Evolutionary conservation across 2,113 vertebrate species (phyloP), one percentile per base, ranked within the genome.

Genomic region (Glaucomys volans): DNA sequence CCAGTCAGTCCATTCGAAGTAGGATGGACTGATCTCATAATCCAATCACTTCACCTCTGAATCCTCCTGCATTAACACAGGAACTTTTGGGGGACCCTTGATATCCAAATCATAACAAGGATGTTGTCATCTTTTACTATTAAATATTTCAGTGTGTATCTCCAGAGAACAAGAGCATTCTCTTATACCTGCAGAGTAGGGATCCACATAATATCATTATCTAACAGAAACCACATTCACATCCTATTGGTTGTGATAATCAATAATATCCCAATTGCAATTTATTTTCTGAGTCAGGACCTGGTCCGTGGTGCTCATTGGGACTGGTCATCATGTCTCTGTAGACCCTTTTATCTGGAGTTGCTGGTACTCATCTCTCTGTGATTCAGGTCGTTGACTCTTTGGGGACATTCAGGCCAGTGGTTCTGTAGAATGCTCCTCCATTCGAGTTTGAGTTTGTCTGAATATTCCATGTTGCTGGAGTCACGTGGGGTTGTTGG

Each of bases 261-360:
- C 52, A 3, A 2, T 24, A 22, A 28, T 11, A 13, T 13, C 16
- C 30, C 16, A n/a, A 3, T 0, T 52, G 47, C 24, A 17, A 6
- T 47, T 66, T 83, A 4, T 62, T 30, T 59, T 62, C 71, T 57
- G 8, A 67, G 52, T 22, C 14, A 12, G 74, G 16, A 17, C 32
- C 66, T 35, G 2, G 1, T 14, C 24, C 62, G 37, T n/a, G 54
- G 16, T 42, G 37, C 8, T 13, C n/a, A 0, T 14, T n/a, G 71
- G 2, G 0, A 5, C 4, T 2, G 17, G 5, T 12, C n/a, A 14
- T 8, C 64, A 9, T 0, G 0, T 59, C 17, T 80, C 64, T 44
- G 18, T 16, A 7, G 54, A 59, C 30, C 42, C 71, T 92, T 83
- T 18, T 24, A 2, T 32, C 64, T 52, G 66, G 30, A 28, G 12